These are phyloP conservation scores for Harpalus rufipes DNA, from an alignment of 2,888 invertebrate genomes.

Conservation along the genomic window DNA sequence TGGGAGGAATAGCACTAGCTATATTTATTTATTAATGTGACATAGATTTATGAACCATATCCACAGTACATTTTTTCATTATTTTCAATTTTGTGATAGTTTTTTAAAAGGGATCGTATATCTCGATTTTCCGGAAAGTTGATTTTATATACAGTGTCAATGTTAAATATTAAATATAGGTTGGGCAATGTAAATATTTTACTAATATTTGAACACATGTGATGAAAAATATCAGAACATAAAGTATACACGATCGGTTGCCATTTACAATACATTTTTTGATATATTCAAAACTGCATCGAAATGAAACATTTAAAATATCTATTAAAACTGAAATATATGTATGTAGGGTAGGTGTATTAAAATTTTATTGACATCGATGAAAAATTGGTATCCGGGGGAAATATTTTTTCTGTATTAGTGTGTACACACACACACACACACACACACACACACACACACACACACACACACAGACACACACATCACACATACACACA, in stretches of 20 bases:
- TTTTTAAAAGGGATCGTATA: constrained; percentile 10
- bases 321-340: neutral
- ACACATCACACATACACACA: too few species aligned
- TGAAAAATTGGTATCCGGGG: too few species aligned
- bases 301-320: constrained; percentile 1
- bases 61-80: neutral
- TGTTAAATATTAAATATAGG: constrained; percentile 3
- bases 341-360: neutral
- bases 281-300: neutral
- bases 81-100: constrained; percentile 32
- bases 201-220: neutral
- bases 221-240: neutral
- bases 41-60: neutral
- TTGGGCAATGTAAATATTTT: neutral
- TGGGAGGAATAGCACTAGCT: neutral
- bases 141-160: neutral
- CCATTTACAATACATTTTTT: neutral
- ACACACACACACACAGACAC: too few species aligned
- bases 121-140: neutral
- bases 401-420: too few species aligned
- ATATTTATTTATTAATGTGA: constrained; percentile 43
- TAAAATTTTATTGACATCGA: too few species aligned
- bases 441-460: too few species aligned
- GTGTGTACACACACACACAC: too few species aligned
- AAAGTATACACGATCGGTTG: neutral